These are phyloP conservation scores for Paradoxurus hermaphroditus DNA, from an alignment of 2,113 vertebrate species.

Conservation along the genomic window DNA sequence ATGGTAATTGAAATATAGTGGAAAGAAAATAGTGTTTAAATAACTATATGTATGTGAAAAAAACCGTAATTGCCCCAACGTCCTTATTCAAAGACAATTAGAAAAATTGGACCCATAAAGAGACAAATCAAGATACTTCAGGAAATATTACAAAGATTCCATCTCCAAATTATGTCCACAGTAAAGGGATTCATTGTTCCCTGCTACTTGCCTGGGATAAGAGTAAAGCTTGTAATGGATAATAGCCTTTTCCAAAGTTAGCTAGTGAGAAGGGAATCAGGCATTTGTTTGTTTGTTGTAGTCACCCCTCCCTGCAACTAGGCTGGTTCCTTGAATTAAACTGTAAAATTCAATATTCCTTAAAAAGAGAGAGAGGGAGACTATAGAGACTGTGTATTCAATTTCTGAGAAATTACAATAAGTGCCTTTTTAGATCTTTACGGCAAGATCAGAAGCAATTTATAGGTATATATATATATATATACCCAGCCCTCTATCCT, in stretches of 20 bases:
- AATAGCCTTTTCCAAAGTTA: not conserved
- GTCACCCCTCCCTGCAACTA: not conserved
- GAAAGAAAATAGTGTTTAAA: not conserved
- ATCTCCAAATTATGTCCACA: not conserved
- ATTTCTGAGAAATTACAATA: not conserved
- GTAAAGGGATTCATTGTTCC: not conserved
- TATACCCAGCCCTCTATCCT: not conserved
- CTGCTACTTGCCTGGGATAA: not conserved
- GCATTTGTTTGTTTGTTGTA: not conserved
- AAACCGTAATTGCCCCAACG: not conserved
- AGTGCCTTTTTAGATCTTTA: not conserved
- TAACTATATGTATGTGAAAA: not conserved
- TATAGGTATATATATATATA: not conserved
- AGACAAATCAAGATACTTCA: not conserved
- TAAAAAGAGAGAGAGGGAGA: not conserved
- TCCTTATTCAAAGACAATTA: not conserved
- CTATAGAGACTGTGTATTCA: not conserved
- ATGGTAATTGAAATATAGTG: not conserved
- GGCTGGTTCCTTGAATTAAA: not conserved
- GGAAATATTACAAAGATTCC: not conserved
- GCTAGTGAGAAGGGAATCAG: not conserved
- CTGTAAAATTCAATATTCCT: not conserved
- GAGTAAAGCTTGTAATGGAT: not conserved
- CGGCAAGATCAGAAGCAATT: not conserved
- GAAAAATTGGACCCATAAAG: slow-evolving; percentile 11